Percentiles rank a stretch among this genome's conserved stretches.
Conservation (phyloP, 2,113 vertebrate species). For the Prochilodus magdalenae region DNA sequence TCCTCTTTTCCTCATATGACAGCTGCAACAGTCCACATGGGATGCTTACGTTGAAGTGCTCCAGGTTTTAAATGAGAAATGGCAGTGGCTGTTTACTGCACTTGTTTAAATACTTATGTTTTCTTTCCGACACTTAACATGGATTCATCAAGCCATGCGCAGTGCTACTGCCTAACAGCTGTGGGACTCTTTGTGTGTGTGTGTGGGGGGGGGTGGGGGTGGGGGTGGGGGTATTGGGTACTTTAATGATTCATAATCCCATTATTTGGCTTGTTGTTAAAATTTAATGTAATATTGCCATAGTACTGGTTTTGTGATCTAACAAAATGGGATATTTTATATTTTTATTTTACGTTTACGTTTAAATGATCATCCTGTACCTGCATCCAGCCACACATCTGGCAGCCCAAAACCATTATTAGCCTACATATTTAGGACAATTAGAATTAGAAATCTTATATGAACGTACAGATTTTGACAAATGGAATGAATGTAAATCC, state of each 20-base stretch:
- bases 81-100: slow-evolving; percentile 18
- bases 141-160: slow-evolving; percentile 7
- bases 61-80: not conserved
- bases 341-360: not conserved
- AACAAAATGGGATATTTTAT: not conserved
- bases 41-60: slow-evolving; percentile 8
- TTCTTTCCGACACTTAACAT: slow-evolving; percentile 27
- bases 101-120: not conserved
- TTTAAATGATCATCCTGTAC: not conserved
- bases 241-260: not conserved
- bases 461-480: not conserved
- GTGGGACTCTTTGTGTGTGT: slow-evolving; percentile 12
- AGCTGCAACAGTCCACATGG: slow-evolving; percentile 33
- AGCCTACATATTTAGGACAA: too few relatives aligned
- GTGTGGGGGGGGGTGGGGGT: not conserved
- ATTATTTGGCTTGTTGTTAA: not conserved
- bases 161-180: slow-evolving; percentile 7
- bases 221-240: not conserved
- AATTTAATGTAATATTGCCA: not conserved
- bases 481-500: slow-evolving; percentile 3
- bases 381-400: not conserved
- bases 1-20: slow-evolving; percentile 31
- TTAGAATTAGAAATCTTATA: too few relatives aligned
- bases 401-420: not conserved
- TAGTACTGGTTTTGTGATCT: not conserved